Percentiles rank a stretch among this genome's conserved stretches.
phyloP scores from a whole-genome alignment of 2,888 invertebrate genomes.

The Amblyjoppa fuscipennis region DNA sequence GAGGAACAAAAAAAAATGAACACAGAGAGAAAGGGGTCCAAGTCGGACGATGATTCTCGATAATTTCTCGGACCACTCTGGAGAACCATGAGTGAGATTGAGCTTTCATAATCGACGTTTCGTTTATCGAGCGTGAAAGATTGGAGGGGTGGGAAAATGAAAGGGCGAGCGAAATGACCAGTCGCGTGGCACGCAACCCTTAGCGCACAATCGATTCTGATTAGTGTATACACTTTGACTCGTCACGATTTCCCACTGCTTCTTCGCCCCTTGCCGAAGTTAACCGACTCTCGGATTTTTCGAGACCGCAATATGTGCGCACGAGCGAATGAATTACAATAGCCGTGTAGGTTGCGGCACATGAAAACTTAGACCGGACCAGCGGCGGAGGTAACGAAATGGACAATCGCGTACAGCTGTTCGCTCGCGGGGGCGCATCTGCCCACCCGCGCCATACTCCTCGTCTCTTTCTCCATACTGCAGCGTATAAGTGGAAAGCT shows the following conservation, averaged over 20 bases:
- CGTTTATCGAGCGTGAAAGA: slow-evolving; percentile 24
- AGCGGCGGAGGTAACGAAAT: slow-evolving; percentile 73
- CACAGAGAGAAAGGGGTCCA: slow-evolving; percentile 40
- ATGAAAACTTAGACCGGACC: slow-evolving; percentile 62
- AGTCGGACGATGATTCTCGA: slow-evolving; percentile 61
- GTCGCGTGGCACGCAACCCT: slow-evolving; percentile 62
- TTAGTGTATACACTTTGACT: slow-evolving; percentile 44
- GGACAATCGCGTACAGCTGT: slow-evolving; percentile 80
- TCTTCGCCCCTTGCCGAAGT: slow-evolving; percentile 17
- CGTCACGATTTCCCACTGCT: slow-evolving; percentile 1
- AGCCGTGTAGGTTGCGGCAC: not conserved
- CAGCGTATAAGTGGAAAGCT: slow-evolving; percentile 57
- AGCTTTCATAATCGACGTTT: slow-evolving; percentile 59
- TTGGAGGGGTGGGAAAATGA: not conserved
- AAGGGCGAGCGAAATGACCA: slow-evolving; percentile 37
- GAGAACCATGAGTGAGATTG: slow-evolving; percentile 30
- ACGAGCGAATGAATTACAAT: slow-evolving; percentile 32
- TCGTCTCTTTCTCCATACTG: slow-evolving; percentile 35
- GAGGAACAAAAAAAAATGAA: slow-evolving; percentile 26
- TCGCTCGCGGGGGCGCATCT: slow-evolving; percentile 82
- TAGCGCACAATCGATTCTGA: slow-evolving; percentile 60
- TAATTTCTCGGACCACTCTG: slow-evolving; percentile 53
- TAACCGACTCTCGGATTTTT: slow-evolving; percentile 45
- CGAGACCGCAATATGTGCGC: slow-evolving; percentile 58
- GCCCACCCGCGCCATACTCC: slow-evolving; percentile 70